Evolutionary conservation across 2,888 invertebrate genomes (phyloP).

Genomic region (Enchytraeus crypticus): DNA sequence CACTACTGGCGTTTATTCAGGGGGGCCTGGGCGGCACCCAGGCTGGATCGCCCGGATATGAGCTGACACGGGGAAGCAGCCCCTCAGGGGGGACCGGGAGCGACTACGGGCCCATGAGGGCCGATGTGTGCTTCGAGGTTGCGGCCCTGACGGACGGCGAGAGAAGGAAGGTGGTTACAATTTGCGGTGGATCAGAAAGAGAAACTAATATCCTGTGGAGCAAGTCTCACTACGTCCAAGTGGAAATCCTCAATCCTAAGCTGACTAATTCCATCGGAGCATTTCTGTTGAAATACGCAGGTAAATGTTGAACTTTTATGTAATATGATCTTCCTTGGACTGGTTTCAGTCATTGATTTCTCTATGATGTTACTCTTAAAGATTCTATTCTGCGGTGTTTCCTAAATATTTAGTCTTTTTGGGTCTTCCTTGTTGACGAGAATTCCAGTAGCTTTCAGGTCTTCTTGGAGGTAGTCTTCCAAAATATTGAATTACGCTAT

Average conservation of each 20-base stretch:
- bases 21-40: not conserved
- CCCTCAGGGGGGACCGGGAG: not conserved
- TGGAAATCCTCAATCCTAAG: slow-evolving; percentile 14
- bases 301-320: too few species aligned
- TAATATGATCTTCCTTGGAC: too few species aligned
- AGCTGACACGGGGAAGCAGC: not conserved
- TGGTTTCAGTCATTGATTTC: too few species aligned
- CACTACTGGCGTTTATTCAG: slow-evolving; percentile 14
- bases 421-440: too few species aligned
- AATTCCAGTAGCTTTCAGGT: too few species aligned
- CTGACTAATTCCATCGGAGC: slow-evolving; percentile 14
- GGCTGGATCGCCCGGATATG: not conserved
- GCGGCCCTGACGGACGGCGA: slow-evolving; percentile 16
- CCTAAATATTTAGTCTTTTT: too few species aligned
- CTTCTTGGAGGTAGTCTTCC: too few species aligned
- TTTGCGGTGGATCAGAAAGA: slow-evolving; percentile 13
- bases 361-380: too few species aligned
- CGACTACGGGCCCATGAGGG: not conserved
- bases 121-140: slow-evolving; percentile 20
- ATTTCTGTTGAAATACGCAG: slow-evolving; percentile 19
- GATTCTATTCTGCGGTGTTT: too few species aligned
- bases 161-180: slow-evolving; percentile 11
- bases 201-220: slow-evolving; percentile 9
- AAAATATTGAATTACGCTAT: too few species aligned
- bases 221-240: slow-evolving; percentile 10